Conservation (phyloP, 2,888 invertebrate genomes). For the Plebejus melissa region DNA sequence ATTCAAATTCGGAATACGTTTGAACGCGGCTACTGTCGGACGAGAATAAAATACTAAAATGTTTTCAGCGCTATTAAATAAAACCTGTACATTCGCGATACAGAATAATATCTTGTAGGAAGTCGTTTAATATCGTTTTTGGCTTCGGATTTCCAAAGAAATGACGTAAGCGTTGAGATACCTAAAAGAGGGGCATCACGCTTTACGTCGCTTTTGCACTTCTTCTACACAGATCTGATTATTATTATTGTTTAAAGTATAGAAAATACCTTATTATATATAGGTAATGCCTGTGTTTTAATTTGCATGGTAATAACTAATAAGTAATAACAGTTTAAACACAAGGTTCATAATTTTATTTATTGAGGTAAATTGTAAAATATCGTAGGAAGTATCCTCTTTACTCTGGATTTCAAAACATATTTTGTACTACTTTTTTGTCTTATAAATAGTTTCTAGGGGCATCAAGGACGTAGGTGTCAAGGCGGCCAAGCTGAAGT, state of each 20-base stretch:
- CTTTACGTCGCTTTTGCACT: neutral
- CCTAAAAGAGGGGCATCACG: neutral
- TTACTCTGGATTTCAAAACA: neutral
- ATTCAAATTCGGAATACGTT: neutral
- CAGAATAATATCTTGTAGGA: neutral
- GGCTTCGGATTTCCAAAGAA: neutral
- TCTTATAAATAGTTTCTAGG: too few species aligned
- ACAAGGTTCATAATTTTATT: neutral
- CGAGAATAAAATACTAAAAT: conserved; percentile 3
- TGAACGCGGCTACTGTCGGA: neutral
- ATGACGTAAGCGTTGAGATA: neutral
- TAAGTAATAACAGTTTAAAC: neutral
- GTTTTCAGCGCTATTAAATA: neutral
- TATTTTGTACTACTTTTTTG: too few species aligned
- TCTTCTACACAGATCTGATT: neutral
- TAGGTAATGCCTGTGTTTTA: neutral
- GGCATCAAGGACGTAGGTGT: too few species aligned
- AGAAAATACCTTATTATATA: neutral
- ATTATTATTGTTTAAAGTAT: too few species aligned
- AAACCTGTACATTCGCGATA: conserved; percentile 4
- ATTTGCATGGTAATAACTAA: neutral
- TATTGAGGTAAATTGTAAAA: neutral
- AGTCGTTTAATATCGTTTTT: neutral
- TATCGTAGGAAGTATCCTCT: neutral
- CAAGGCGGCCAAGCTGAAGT: too few species aligned